Conservation (phyloP, 2,888 invertebrate species). For the Herminia tarsipennalis region DNA sequence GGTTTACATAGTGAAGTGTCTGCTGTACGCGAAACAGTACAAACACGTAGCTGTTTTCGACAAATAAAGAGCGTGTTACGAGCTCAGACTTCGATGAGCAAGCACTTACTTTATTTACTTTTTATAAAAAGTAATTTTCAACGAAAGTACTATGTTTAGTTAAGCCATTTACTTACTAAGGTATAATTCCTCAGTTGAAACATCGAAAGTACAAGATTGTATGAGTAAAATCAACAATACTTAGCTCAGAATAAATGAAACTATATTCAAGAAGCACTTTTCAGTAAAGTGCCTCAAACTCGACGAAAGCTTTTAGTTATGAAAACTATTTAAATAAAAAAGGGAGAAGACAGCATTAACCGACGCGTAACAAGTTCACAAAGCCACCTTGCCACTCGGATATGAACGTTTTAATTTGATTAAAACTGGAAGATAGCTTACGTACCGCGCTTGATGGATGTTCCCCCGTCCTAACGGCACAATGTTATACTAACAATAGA, state of each 20-base stretch:
- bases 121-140: too few species aligned
- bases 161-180: too few species aligned
- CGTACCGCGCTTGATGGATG: slow-evolving; percentile 10
- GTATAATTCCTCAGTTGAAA: too few species aligned
- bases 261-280: slow-evolving; percentile 39
- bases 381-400: slow-evolving; percentile 26
- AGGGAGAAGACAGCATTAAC: slow-evolving; percentile 31
- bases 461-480: not conserved
- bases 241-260: slow-evolving; percentile 12
- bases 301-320: slow-evolving; percentile 48
- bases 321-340: slow-evolving; percentile 47
- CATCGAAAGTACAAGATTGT: not conserved
- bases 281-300: slow-evolving; percentile 18
- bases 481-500: slow-evolving; percentile 10
- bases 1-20: not conserved
- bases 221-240: slow-evolving; percentile 7
- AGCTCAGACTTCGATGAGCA: too few species aligned
- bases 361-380: slow-evolving; percentile 27
- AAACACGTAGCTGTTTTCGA: not conserved
- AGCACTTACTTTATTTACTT: not conserved
- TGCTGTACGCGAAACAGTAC: not conserved
- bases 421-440: slow-evolving; percentile 28
- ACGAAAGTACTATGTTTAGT: too few species aligned
- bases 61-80: not conserved
- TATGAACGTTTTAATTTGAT: slow-evolving; percentile 45